Evolutionary conservation across 2,888 invertebrate species (phyloP).

Genomic region (Seira musarum): DNA sequence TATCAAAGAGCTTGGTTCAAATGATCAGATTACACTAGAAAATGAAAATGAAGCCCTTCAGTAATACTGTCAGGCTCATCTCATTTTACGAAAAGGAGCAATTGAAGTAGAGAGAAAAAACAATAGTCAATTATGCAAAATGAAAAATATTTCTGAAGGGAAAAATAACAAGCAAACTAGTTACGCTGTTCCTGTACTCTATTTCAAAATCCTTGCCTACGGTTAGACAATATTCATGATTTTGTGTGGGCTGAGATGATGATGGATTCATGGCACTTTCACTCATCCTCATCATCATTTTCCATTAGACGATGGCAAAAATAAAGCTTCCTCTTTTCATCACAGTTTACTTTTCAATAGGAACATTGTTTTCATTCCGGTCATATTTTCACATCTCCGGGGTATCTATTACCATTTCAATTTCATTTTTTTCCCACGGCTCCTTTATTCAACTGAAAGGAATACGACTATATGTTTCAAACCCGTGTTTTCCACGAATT

Average conservation of each 20-base stretch:
- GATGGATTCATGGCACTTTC: not conserved
- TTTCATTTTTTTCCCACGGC: constrained; percentile 3
- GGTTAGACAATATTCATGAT: constrained; percentile 1
- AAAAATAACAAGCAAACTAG: not conserved
- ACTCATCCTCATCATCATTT: not conserved
- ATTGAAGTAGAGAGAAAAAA: not conserved
- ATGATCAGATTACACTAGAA: no score
- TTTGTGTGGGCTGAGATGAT: constrained; percentile 9
- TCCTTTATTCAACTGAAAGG: no score
- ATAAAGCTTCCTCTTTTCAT: not conserved
- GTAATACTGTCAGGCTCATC: not conserved
- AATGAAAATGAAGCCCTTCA: not conserved
- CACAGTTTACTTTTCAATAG: not conserved
- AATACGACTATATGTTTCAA: no score
- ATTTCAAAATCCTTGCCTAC: not conserved
- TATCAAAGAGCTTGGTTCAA: no score
- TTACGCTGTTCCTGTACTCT: not conserved
- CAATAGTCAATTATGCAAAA: not conserved
- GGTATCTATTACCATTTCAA: constrained; percentile 16
- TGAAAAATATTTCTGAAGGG: not conserved
- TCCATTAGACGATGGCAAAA: no score
- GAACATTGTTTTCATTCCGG: constrained; percentile 8
- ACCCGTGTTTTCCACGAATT: not conserved
- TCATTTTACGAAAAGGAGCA: not conserved
- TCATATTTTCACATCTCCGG: constrained; percentile 1